Conservation (phyloP, 2,888 invertebrate species). For the Ophion ellenae region DNA sequence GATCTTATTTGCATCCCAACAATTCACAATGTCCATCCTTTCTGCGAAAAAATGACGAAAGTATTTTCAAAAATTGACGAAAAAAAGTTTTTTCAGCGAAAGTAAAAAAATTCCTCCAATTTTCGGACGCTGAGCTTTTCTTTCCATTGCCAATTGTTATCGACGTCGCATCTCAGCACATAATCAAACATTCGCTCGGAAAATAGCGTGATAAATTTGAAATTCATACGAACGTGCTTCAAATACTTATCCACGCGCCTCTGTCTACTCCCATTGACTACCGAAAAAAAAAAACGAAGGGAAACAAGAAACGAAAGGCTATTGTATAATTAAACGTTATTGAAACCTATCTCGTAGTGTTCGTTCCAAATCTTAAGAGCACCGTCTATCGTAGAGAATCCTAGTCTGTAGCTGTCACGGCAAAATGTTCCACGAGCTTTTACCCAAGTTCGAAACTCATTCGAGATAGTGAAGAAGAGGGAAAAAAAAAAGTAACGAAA, state of each 20-base stretch:
- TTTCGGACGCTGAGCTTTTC: not conserved
- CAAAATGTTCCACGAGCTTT: constrained; percentile 70
- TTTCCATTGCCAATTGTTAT: not conserved
- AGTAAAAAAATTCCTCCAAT: too few species aligned
- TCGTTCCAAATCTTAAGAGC: constrained; percentile 74
- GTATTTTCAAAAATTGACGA: too few species aligned
- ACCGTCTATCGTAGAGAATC: constrained; percentile 74
- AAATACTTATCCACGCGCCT: constrained; percentile 41
- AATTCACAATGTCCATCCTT: too few species aligned
- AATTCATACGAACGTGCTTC: constrained; percentile 52
- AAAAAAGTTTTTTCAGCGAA: too few species aligned
- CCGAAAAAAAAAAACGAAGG: constrained; percentile 26
- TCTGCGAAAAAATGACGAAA: too few species aligned
- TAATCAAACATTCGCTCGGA: not conserved
- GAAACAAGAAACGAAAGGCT: constrained; percentile 56
- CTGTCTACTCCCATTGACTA: constrained; percentile 10
- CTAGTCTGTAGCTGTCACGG: constrained; percentile 72
- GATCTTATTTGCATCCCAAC: constrained; percentile 8
- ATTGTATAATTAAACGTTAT: constrained; percentile 66
- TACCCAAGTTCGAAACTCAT: constrained; percentile 40
- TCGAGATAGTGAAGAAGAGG: not conserved
- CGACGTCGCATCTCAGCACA: not conserved
- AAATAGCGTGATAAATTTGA: constrained; percentile 18
- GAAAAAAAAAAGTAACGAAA: constrained; percentile 7
- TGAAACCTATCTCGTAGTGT: constrained; percentile 70